Evolutionary conservation across 2,888 invertebrate species (phyloP).

Genomic region (Clepsis dumicolana): DNA sequence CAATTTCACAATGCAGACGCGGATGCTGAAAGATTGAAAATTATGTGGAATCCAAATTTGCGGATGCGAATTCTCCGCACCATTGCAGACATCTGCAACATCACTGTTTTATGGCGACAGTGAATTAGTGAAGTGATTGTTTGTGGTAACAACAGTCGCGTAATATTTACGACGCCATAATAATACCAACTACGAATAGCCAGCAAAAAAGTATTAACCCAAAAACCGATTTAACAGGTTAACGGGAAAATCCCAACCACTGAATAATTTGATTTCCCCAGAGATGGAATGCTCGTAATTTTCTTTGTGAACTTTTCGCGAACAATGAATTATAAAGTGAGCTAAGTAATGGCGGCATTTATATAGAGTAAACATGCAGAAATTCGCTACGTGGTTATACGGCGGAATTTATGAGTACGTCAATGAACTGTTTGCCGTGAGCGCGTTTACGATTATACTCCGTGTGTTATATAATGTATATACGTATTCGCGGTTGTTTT

Average conservation of each 20-base stretch:
- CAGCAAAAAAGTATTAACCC: slow-evolving; percentile 4
- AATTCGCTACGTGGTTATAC: slow-evolving; percentile 14
- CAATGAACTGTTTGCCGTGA: slow-evolving; percentile 26
- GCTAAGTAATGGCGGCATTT: slow-evolving; percentile 26
- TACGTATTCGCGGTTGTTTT: background rate
- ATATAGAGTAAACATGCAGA: slow-evolving; percentile 20
- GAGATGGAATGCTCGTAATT: slow-evolving; percentile 27
- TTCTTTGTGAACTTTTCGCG: slow-evolving; percentile 23
- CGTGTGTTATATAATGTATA: background rate
- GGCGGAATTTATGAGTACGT: slow-evolving; percentile 23
- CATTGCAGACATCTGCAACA: background rate
- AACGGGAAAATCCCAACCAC: slow-evolving; percentile 22
- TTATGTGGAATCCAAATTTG: background rate
- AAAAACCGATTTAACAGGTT: slow-evolving; percentile 16
- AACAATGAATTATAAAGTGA: slow-evolving; percentile 38
- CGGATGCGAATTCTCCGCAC: background rate
- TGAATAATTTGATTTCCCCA: slow-evolving; percentile 39
- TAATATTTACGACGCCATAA: background rate
- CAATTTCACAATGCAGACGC: background rate
- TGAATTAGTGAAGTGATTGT: slow-evolving; percentile 37
- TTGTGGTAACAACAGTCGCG: background rate
- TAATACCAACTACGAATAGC: slow-evolving; percentile 3
- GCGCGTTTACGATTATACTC: slow-evolving; percentile 26
- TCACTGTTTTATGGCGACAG: slow-evolving; percentile 27
- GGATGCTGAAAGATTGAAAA: background rate